These are phyloP conservation scores for Opisthocomus hoazin DNA, from an alignment of 2,113 vertebrate species.

Conservation along the genomic window DNA sequence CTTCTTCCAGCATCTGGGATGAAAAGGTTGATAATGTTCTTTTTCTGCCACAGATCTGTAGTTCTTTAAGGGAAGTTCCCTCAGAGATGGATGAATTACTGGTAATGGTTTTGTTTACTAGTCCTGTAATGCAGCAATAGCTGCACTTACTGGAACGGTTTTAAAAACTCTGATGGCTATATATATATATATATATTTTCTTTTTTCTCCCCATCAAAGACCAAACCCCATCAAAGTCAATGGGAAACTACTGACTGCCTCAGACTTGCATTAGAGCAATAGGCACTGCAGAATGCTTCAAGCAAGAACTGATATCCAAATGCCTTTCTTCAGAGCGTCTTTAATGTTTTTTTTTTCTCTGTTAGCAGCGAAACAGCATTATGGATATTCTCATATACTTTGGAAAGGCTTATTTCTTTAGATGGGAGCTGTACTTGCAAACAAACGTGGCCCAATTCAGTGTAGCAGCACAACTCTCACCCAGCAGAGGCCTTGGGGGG, in stretches of 20 bases:
- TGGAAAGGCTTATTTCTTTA: not conserved
- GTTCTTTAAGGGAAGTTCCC: not conserved
- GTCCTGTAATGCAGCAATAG: slow-evolving; percentile 9
- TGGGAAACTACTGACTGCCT: not conserved
- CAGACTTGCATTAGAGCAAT: not conserved
- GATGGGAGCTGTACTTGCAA: not conserved
- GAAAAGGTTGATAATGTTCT: slow-evolving; percentile 3
- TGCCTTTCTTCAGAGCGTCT: not conserved
- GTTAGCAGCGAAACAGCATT: not conserved
- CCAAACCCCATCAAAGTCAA: not conserved
- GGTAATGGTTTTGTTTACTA: slow-evolving; percentile 58
- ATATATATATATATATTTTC: too few relatives aligned
- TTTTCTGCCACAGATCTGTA: slow-evolving; percentile 31
- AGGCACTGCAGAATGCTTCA: not conserved
- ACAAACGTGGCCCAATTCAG: not conserved
- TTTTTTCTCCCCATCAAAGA: not conserved
- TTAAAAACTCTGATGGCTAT: not conserved
- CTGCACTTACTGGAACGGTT: not conserved
- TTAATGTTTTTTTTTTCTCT: not conserved
- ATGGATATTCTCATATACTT: not conserved
- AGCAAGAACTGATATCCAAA: not conserved
- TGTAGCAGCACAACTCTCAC: not conserved
- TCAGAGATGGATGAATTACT: slow-evolving; percentile 14
- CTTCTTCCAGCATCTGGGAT: not conserved
- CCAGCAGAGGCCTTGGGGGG: not conserved